Evolutionary conservation across 2,113 vertebrate genomes (phyloP).

Genomic region (Triplophysa siluroides): DNA sequence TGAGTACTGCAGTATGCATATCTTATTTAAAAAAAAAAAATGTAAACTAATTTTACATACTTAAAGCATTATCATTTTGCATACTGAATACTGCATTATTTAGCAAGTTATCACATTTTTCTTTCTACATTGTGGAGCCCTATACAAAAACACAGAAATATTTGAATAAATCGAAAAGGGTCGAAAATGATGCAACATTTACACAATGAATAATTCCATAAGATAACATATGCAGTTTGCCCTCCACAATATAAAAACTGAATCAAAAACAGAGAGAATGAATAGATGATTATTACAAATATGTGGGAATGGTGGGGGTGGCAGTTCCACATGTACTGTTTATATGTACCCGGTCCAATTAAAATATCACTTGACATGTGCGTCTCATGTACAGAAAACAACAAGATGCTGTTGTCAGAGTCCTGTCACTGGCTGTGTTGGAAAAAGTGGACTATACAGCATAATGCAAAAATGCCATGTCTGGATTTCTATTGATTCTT

Average conservation of each 20-base stretch:
- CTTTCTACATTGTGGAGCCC: too few species aligned
- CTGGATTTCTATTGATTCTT: too few species aligned
- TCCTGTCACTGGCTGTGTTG: not conserved
- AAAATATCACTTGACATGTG: conserved; percentile 4
- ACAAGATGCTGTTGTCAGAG: not conserved
- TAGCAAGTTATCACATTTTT: too few species aligned
- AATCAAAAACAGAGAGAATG: not conserved
- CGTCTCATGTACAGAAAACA: not conserved
- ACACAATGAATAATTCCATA: conserved; percentile 1
- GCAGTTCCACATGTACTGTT: not conserved
- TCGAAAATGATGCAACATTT: not conserved
- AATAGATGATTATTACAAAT: not conserved
- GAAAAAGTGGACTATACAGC: too few species aligned
- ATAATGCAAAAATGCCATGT: too few species aligned
- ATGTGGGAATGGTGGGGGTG: not conserved
- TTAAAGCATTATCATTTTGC: too few species aligned
- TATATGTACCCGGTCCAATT: not conserved
- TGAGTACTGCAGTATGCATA: too few species aligned
- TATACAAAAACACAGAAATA: not conserved
- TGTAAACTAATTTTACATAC: too few species aligned
- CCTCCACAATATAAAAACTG: not conserved
- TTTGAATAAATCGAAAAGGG: not conserved
- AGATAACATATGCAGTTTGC: conserved; percentile 4
- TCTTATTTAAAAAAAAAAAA: too few species aligned
- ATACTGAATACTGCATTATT: too few species aligned